Conservation (phyloP, 2,113 vertebrate species). For the Lepus timidus region DNA sequence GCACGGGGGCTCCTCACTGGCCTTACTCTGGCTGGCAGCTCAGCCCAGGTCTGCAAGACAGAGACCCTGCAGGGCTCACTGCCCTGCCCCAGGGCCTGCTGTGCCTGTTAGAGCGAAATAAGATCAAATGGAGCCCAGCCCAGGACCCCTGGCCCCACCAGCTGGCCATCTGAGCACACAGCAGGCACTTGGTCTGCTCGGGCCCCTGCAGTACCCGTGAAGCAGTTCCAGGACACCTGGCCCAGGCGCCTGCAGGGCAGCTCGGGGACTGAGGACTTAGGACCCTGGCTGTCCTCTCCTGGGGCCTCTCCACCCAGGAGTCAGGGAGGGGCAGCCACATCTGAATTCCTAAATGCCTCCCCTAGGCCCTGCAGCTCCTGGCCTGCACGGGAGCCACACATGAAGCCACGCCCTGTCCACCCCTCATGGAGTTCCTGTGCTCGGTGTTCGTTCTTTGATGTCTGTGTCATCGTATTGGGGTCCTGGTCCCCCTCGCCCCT, state of each 20-base stretch:
- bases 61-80: not conserved
- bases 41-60: not conserved
- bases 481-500: too few relatives aligned
- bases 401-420: rapidly evolving
- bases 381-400: not conserved
- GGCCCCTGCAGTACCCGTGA: not conserved
- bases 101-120: not conserved
- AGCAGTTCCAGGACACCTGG: not conserved
- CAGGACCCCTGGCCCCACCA: too few relatives aligned
- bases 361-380: not conserved
- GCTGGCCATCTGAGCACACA: not conserved
- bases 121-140: not conserved
- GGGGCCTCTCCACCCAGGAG: not conserved
- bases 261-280: not conserved
- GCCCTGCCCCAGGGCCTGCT: not conserved
- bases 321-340: not conserved
- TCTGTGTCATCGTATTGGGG: not conserved
- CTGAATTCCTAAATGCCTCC: not conserved
- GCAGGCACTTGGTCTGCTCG: not conserved
- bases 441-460: not conserved
- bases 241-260: not conserved
- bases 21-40: not conserved
- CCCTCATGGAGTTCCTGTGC: not conserved
- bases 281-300: not conserved
- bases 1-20: not conserved